These are phyloP conservation scores for Paramuricea clavata DNA, from an alignment of 92 coral and sea anemone species.

Conservation along the genomic window DNA sequence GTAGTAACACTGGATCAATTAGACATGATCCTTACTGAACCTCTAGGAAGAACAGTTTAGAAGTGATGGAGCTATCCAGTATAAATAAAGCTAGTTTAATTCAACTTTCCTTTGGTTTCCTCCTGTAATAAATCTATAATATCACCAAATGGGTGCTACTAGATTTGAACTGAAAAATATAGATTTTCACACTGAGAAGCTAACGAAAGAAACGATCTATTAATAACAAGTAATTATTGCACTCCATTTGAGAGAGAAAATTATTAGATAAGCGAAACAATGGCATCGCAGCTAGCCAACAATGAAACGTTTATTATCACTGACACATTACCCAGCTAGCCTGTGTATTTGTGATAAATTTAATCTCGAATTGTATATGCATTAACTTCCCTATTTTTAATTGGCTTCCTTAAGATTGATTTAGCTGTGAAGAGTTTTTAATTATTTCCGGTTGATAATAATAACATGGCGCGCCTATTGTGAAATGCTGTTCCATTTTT, in stretches of 20 bases:
- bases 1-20: no score
- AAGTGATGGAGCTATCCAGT: no score
- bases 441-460: constrained; percentile 22
- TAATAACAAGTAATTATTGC: background rate
- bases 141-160: no score
- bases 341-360: constrained; percentile 11
- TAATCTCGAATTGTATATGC: background rate
- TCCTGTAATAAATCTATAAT: no score
- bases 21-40: no score
- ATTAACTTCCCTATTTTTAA: background rate
- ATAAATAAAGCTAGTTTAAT: no score
- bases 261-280: background rate
- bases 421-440: background rate
- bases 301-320: constrained; percentile 12
- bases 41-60: no score
- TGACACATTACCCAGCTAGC: background rate
- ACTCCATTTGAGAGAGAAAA: background rate
- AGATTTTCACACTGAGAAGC: background rate
- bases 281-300: background rate
- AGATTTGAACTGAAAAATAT: background rate
- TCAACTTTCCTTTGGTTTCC: no score
- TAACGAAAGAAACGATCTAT: background rate
- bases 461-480: background rate
- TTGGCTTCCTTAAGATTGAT: constrained; percentile 8
- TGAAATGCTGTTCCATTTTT: background rate